Percentiles rank a stretch among this genome's conserved stretches.
Conservation (phyloP, 1,140 invertebrate species). For the Dryas iulia region DNA sequence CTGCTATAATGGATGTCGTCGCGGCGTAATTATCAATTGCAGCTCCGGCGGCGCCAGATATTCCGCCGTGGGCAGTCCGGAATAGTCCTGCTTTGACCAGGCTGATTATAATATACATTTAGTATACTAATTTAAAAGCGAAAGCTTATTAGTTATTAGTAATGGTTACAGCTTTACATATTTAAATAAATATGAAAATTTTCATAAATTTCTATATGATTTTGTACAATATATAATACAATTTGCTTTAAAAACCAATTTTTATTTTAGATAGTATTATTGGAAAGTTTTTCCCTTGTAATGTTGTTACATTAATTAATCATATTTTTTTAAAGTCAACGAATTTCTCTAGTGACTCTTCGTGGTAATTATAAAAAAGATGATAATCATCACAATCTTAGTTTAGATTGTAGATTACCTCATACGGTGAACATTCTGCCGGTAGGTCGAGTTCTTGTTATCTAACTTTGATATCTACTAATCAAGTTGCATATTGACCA, state of each 20-base stretch:
- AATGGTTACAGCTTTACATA: background rate
- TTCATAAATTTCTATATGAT: background rate
- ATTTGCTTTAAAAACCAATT: too few relatives aligned
- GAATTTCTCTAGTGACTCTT: background rate
- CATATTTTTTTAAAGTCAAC: background rate
- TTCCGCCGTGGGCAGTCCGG: slow-evolving; percentile 7
- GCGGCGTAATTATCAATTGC: slow-evolving; percentile 19
- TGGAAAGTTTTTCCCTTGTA: background rate
- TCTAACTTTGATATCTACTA: slow-evolving; percentile 5
- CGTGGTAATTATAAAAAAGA: background rate
- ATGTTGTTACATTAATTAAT: background rate
- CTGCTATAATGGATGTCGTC: slow-evolving; percentile 25
- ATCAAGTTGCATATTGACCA: background rate
- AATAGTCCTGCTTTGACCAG: slow-evolving; percentile 1
- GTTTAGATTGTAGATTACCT: slow-evolving; percentile 1
- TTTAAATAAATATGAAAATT: background rate
- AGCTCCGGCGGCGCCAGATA: slow-evolving; percentile 12
- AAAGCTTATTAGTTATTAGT: background rate
- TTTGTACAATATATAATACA: too few relatives aligned
- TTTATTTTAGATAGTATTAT: too few relatives aligned
- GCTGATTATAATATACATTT: background rate
- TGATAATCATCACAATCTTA: background rate
- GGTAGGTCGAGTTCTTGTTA: slow-evolving; percentile 9
- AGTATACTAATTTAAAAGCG: background rate
- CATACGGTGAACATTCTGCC: background rate